A percentile compares a stretch with the other conserved stretches of the same genome.
Evolutionary conservation across 92 coral and sea anemone species (phyloP).

Genomic region (Epizoanthus scotinus): DNA sequence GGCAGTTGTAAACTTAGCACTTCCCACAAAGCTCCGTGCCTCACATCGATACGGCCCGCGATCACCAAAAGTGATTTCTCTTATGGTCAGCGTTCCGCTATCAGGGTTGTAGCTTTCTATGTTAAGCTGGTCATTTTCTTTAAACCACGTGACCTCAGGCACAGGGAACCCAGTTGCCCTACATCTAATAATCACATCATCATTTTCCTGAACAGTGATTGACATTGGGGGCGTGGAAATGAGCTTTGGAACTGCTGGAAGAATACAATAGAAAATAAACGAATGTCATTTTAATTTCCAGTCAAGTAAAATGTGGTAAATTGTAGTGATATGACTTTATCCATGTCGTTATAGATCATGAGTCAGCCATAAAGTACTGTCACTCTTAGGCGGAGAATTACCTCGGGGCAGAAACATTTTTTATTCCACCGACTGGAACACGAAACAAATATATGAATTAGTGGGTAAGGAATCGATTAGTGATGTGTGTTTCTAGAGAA

Average conservation of each 20-base stretch:
- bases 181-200: slow-evolving; percentile 48
- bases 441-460: too few species aligned
- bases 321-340: not conserved
- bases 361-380: not conserved
- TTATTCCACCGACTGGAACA: too few species aligned
- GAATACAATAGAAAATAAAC: not conserved
- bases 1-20: slow-evolving; percentile 31
- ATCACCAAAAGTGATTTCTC: slow-evolving; percentile 52
- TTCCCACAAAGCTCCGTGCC: slow-evolving; percentile 67
- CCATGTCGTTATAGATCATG: not conserved
- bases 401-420: too few species aligned
- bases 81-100: slow-evolving; percentile 49
- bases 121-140: slow-evolving; percentile 17
- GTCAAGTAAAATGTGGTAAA: not conserved
- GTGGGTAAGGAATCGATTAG: too few species aligned
- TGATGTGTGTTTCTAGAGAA: too few species aligned
- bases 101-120: slow-evolving; percentile 3
- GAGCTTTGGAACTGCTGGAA: slow-evolving; percentile 58
- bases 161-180: slow-evolving; percentile 59
- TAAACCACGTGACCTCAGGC: slow-evolving; percentile 72
- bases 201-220: slow-evolving; percentile 51
- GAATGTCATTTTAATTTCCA: not conserved
- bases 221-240: slow-evolving; percentile 38
- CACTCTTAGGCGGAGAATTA: too few species aligned
- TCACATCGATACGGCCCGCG: slow-evolving; percentile 64